Percentiles rank a stretch among this genome's conserved stretches.
Conservation (phyloP, 2,113 vertebrate genomes). For the Zootoca vivipara region DNA sequence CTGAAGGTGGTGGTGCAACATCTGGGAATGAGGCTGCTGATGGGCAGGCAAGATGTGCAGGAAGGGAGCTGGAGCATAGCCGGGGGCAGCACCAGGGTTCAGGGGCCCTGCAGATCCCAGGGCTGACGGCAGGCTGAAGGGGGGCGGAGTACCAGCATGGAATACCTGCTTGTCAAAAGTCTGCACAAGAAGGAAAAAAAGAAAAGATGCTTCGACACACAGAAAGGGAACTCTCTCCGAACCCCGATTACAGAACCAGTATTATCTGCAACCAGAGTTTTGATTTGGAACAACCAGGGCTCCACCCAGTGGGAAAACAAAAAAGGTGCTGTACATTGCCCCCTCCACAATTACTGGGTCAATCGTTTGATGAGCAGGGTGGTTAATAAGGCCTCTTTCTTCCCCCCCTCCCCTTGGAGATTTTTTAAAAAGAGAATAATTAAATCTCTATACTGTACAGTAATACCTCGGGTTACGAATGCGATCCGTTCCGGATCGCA, state of each 20-base stretch:
- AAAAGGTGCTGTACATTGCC: too few species aligned
- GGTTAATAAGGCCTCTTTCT: too few species aligned
- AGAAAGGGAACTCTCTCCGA: too few species aligned
- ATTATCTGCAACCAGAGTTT: too few species aligned
- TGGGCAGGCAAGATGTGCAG: constrained; percentile 93
- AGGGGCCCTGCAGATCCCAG: constrained; percentile 89
- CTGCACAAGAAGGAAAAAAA: constrained; percentile 60
- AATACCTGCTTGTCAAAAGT: constrained; percentile 97
- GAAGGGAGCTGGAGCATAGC: constrained; percentile 89
- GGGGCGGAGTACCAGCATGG: constrained; percentile 91
- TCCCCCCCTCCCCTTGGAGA: too few species aligned
- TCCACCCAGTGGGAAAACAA: too few species aligned
- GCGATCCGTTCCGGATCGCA: too few species aligned
- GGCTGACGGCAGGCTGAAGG: constrained; percentile 94
- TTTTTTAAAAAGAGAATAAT: too few species aligned
- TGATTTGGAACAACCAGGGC: not conserved
- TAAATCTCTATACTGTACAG: too few species aligned
- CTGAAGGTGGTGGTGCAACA: constrained; percentile 89
- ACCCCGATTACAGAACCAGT: not conserved
- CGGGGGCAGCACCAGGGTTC: constrained; percentile 88
- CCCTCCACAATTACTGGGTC: too few species aligned
- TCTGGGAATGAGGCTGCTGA: constrained; percentile 95
- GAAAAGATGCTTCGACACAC: fast-evolving
- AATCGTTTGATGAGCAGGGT: too few species aligned
- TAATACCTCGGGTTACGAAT: too few species aligned